Evolutionary conservation across 2,113 vertebrate species (phyloP), one percentile per base, ranked within the genome.

Genomic region (Cyanistes caeruleus): DNA sequence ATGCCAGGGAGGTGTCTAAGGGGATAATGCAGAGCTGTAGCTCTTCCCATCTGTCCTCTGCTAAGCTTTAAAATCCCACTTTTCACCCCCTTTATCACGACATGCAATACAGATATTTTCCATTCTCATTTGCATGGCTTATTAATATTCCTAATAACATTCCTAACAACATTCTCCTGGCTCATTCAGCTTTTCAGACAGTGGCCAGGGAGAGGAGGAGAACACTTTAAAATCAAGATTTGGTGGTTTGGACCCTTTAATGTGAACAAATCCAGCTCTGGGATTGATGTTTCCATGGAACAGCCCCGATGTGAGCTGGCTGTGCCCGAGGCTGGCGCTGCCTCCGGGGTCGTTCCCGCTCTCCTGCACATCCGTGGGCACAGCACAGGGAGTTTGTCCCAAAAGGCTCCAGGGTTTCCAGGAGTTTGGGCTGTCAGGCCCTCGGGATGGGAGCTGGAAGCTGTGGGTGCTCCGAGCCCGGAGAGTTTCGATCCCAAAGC

Each of bases 41-140:
- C 76, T 76, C 39, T 87, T 72, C 63, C 39, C 33, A 5, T 63
- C 51, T 63, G 35, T 13, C 7, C 59, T 51, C 37, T 48, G 39
- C 28, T 67, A 22, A 72, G 79, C 64, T 56, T 33, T 33, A 19
- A 67, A 72, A 53, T 20, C 35, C 17, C n/a, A 9, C 10, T 63
- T 41, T 46, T 19, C 2, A 2, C 35, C 44, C 37, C 60, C 11
- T 28, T 23, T 35, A 3, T 43, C 59, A 6, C 51, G 13, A 11
- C 7, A 4, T 13, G 11, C 4, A 9, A 24, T 35, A 10, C 22
- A 20, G 55, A 21, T 58, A 10, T 16, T 14, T 60, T 8, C 9
- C 1, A 0, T 65, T 48, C 67, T 56, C 35, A 22, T 60, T 89
- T 81, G 23, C 1, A 0, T 24, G 43, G 10, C 30, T 64, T 52